Conservation (phyloP, 2,113 vertebrate species). For the Corynorhinus townsendii region DNA sequence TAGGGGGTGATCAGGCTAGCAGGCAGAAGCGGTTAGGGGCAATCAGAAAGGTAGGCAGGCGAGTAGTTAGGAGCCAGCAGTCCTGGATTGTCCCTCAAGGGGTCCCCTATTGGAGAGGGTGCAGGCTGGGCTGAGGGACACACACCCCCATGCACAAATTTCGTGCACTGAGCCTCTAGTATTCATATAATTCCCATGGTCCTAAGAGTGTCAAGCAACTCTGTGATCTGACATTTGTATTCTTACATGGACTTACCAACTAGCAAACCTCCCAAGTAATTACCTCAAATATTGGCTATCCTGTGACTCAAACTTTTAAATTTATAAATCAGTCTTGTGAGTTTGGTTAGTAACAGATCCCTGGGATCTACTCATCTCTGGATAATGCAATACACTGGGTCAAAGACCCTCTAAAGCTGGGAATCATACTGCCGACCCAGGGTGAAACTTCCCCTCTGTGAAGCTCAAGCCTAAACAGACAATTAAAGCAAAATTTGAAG, state of each 20-base stretch:
- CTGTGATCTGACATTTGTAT: neutral
- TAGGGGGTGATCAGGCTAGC: too few relatives aligned
- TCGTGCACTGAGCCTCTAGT: too few relatives aligned
- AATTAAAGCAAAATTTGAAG: neutral
- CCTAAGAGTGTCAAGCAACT: neutral
- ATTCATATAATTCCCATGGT: neutral
- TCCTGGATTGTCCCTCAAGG: too few relatives aligned
- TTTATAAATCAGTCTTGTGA: neutral
- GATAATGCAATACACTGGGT: neutral
- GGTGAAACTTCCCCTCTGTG: neutral
- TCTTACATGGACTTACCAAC: neutral
- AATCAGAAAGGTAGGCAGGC: too few relatives aligned
- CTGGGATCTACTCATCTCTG: neutral
- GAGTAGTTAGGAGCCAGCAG: too few relatives aligned
- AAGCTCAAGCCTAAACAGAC: neutral
- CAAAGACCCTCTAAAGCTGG: neutral
- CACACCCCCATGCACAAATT: too few relatives aligned
- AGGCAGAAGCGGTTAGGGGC: too few relatives aligned
- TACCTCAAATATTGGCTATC: neutral
- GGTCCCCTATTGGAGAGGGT: too few relatives aligned
- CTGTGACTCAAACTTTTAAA: neutral
- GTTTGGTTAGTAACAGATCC: neutral
- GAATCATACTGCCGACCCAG: neutral
- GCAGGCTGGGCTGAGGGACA: too few relatives aligned
- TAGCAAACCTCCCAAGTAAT: neutral